Conservation (phyloP, 2,888 invertebrate species). For the Cheilosia scutellata region DNA sequence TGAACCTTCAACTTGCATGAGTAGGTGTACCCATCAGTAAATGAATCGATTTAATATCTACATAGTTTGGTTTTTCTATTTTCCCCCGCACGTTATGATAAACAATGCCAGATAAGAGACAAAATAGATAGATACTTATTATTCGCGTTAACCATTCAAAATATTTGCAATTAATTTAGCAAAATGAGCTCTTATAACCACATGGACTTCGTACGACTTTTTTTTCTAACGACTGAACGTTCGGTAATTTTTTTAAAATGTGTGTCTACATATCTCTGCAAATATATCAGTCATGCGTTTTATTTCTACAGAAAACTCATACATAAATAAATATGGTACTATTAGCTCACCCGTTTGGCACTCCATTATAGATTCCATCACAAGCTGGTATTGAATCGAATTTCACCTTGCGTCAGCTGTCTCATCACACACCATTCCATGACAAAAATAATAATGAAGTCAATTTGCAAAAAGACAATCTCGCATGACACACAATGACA, state of each 20-base stretch:
- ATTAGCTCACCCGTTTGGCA: conserved; percentile 49
- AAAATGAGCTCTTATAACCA: not conserved
- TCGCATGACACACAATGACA: conserved; percentile 20
- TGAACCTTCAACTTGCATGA: not conserved
- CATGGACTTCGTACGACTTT: not conserved
- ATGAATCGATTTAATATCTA: conserved; percentile 15
- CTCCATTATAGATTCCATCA: conserved; percentile 57
- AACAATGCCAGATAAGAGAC: conserved; percentile 8
- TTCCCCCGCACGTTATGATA: not conserved
- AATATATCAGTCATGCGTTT: conserved; percentile 14
- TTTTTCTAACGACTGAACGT: not conserved
- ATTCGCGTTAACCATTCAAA: not conserved
- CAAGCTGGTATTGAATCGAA: conserved; percentile 18
- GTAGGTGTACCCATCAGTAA: not conserved
- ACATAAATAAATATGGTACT: conserved; percentile 6
- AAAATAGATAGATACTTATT: conserved; percentile 2
- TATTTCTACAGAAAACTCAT: not conserved
- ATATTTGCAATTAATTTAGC: not conserved
- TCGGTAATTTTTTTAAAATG: not conserved
- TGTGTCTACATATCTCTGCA: not conserved
- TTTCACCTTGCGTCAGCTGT: conserved; percentile 36
- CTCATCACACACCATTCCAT: not conserved
- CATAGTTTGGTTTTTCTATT: not conserved
- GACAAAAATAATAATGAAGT: conserved; percentile 24
- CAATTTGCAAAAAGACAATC: conserved; percentile 25